Evolutionary conservation across 2,113 vertebrate species (phyloP).

Genomic region (Tragulus kanchil): DNA sequence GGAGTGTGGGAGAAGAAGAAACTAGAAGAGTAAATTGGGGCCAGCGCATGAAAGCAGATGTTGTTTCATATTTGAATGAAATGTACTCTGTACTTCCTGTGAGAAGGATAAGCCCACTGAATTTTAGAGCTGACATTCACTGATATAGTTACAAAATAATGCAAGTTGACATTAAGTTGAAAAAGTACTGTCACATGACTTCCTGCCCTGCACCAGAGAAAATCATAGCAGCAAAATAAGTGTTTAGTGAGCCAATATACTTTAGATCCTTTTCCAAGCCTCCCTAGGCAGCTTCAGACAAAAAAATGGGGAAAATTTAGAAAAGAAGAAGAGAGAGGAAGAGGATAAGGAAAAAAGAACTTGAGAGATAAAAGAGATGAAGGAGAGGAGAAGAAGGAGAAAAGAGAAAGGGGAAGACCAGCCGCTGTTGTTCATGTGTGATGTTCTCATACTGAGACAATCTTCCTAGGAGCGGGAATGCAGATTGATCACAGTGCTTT

Average conservation of each 20-base stretch:
- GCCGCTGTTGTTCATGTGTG: no score
- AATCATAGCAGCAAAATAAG: conserved; percentile 34
- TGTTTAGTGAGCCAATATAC: not conserved
- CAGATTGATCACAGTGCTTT: not conserved
- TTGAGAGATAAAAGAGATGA: no score
- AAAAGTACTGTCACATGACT: conserved; percentile 62
- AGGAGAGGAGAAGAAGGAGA: no score
- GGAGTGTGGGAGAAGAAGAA: not conserved
- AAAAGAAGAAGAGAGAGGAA: no score
- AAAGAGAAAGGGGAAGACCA: no score
- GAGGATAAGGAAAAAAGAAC: not conserved
- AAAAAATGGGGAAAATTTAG: not conserved
- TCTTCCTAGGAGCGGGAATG: not conserved
- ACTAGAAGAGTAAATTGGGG: not conserved
- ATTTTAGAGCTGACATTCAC: conserved; percentile 51
- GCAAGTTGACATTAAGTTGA: conserved; percentile 67
- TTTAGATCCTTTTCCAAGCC: conserved; percentile 30
- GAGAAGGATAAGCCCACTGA: not conserved
- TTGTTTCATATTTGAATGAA: conserved; percentile 59
- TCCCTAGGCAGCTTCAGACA: conserved; percentile 5
- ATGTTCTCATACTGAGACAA: not conserved
- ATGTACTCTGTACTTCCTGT: conserved; percentile 59
- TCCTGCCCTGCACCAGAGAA: conserved; percentile 59
- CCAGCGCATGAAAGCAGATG: conserved; percentile 52
- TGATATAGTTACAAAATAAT: conserved; percentile 66